Conservation (phyloP, 2,888 invertebrate species). For the Thyatira batis region DNA sequence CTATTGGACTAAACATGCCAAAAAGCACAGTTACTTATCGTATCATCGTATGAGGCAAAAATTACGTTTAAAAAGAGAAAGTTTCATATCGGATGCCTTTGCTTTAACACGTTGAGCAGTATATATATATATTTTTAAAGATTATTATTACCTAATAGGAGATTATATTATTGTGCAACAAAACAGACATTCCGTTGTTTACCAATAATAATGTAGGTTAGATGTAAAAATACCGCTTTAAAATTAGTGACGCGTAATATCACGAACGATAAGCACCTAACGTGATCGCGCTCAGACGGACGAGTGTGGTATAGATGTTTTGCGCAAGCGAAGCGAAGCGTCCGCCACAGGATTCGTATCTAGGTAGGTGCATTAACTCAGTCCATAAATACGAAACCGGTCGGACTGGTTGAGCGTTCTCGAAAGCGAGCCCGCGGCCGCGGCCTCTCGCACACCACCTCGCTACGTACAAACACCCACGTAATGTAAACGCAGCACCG, state of each 20-base stretch:
- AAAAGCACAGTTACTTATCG: no score
- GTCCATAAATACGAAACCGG: constrained; percentile 81
- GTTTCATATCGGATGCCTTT: neutral
- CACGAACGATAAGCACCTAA: constrained; percentile 49
- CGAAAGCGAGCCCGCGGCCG: constrained; percentile 75
- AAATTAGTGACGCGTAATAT: constrained; percentile 51
- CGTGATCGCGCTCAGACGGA: constrained; percentile 55
- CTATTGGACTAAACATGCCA: no score
- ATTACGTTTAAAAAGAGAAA: neutral
- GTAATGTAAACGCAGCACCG: constrained; percentile 64
- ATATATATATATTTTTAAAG: constrained; percentile 5
- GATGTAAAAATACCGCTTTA: constrained; percentile 48
- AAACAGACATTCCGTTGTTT: constrained; percentile 47
- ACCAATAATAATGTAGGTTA: constrained; percentile 57
- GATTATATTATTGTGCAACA: constrained; percentile 24
- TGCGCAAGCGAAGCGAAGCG: constrained; percentile 79
- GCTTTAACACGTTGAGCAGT: no score
- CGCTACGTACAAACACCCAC: constrained; percentile 72
- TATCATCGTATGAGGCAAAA: no score
- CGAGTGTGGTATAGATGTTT: constrained; percentile 53
- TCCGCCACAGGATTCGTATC: constrained; percentile 71
- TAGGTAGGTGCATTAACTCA: constrained; percentile 78
- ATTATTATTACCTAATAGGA: constrained; percentile 1
- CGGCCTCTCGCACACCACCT: constrained; percentile 74
- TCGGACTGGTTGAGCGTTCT: constrained; percentile 79